Evolutionary conservation across 1,140 invertebrate genomes (phyloP).

Genomic region (Adoxophyes honmai): DNA sequence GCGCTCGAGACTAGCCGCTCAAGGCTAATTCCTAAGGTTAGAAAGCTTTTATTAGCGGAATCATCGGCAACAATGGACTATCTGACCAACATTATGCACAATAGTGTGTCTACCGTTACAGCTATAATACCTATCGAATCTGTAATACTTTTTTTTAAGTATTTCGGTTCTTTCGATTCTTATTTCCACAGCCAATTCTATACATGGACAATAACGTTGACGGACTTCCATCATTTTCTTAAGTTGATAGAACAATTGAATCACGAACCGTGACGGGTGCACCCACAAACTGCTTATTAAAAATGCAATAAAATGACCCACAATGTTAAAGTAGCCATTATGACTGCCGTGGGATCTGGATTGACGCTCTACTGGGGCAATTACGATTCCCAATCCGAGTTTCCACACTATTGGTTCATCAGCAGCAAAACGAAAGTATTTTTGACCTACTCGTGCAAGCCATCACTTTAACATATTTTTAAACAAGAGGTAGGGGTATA

Average conservation of each 20-base stretch:
- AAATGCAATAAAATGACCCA: slow-evolving; percentile 42
- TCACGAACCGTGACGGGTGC: slow-evolving; percentile 30
- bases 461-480: no score
- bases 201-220: background rate
- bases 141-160: no score
- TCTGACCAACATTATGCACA: background rate
- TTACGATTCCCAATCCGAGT: background rate
- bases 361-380: background rate
- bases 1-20: background rate
- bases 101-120: no score
- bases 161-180: no score
- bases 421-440: no score
- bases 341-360: slow-evolving; percentile 28
- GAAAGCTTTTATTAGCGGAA: slow-evolving; percentile 8
- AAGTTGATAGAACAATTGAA: slow-evolving; percentile 24
- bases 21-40: slow-evolving; percentile 2
- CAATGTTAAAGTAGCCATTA: slow-evolving; percentile 20
- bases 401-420: no score
- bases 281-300: slow-evolving; percentile 32
- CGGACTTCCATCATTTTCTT: slow-evolving; percentile 1
- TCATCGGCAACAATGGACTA: background rate
- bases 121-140: no score
- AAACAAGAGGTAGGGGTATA: no score
- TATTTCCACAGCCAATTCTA: background rate
- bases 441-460: no score